Base-by-base conservation (phyloP, 2,888 invertebrate genomes). In the Synanthedon myopaeformis region DNA sequence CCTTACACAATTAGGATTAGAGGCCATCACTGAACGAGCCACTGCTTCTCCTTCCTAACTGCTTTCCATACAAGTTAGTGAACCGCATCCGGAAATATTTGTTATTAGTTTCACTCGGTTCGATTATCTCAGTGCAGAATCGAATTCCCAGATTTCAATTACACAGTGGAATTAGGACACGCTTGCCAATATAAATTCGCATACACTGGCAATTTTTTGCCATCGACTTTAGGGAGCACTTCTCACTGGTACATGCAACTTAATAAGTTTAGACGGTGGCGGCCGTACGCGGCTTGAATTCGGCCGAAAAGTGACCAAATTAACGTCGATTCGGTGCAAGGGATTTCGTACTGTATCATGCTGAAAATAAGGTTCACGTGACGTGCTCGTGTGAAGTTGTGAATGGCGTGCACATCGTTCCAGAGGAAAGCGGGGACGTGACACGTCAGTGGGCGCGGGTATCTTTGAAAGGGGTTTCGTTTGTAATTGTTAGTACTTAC, bases 211-310 rank as follows among this genome's bases (percentile, higher is more conserved):
- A 23, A 23, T 5, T 23, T 23, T 23, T 35, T 35, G 52, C 54
- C 56, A 66, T 69, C 64, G 67, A 67, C 68, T 64, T 62, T 57
- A 12, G 11, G 62, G 55, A 54, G 54, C 57, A 57, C 61, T 59
- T 55, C 56, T 55, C 56, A 54, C 55, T 55, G 57, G 59, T 61
- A 65, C 64, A 64, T 67, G 64, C 66, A 67, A 69, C 65, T 72
- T 74, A 75, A 73, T 74, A 74, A 75, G 70, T 72, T 73, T 67
- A 74, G 69, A 71, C 64, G 64, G 61, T 61, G 62, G 63, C 60
- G 62, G 57, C 57, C 54, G 61, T 61, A 72, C 70, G 72, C 63
- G 72, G 59, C 62, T 60, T 58, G 74, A 69, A 73, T 70, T 53
- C 42, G 52, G 51, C 50, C 8, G 59, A 60, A 61, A n/a, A 53